Evolutionary conservation across 2,113 vertebrate species (phyloP).

Genomic region (Salvator merianae): DNA sequence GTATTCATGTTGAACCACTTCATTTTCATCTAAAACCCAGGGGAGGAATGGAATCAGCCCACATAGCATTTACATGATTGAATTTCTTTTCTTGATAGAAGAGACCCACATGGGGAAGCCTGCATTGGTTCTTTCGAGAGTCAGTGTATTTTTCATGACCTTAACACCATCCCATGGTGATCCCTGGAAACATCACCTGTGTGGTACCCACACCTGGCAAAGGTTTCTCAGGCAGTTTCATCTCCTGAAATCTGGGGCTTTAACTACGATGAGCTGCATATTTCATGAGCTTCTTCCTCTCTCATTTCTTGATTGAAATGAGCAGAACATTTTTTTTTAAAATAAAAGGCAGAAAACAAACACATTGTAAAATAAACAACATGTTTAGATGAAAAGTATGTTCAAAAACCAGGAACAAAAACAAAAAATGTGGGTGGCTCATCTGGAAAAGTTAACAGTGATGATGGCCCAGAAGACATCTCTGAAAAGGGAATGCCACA

Average conservation of each 20-base stretch:
- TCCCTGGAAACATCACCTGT: not conserved
- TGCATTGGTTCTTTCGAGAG: not conserved
- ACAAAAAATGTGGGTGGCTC: not conserved
- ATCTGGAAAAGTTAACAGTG: not conserved
- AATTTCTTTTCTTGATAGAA: slow-evolving; percentile 21
- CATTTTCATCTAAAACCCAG: slow-evolving; percentile 41
- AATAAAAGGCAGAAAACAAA: not conserved
- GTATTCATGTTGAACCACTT: slow-evolving; percentile 42
- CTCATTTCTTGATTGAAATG: not conserved
- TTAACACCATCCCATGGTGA: not conserved
- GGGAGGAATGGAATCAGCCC: slow-evolving; percentile 23
- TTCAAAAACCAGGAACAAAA: not conserved
- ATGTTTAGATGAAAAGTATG: not conserved
- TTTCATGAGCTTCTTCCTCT: not conserved
- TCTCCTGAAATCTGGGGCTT: not conserved
- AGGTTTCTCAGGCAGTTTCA: not conserved
- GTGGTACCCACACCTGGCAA: not conserved
- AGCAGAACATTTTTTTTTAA: not conserved
- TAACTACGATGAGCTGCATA: not conserved
- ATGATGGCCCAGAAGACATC: not conserved
- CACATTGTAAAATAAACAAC: not conserved
- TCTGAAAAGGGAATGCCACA: not conserved
- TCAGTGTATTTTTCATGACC: not conserved
- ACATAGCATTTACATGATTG: slow-evolving; percentile 35
- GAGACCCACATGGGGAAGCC: not conserved